phyloP scores from a whole-genome alignment of 2,113 vertebrate species.

The Eublepharis macularius region DNA sequence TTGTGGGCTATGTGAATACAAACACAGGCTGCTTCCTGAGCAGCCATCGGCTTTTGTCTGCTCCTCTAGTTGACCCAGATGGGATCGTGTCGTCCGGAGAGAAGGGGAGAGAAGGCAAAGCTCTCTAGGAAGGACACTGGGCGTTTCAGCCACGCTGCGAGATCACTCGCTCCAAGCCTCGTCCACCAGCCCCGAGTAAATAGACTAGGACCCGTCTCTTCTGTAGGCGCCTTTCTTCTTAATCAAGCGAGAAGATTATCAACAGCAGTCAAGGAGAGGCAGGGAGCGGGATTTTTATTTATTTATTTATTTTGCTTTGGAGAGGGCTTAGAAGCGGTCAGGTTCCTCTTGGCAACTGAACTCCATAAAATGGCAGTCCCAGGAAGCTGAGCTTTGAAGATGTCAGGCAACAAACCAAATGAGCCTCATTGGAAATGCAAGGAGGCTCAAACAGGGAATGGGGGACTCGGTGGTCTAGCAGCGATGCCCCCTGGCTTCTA shows the following conservation, averaged over 20 bases:
- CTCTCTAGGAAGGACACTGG: neutral
- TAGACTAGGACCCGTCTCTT: neutral
- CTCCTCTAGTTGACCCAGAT: neutral
- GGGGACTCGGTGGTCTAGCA: constrained; percentile 68
- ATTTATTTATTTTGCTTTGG: constrained; percentile 38
- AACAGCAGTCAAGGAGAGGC: neutral
- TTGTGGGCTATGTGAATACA: neutral
- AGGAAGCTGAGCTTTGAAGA: constrained; percentile 80
- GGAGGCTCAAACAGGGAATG: constrained; percentile 60
- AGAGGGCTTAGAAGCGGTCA: constrained; percentile 44
- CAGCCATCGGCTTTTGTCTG: neutral
- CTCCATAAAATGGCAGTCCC: constrained; percentile 72
- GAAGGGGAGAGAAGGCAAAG: neutral
- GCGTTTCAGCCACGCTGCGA: neutral
- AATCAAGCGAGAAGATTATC: neutral
- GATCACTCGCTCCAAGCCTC: neutral
- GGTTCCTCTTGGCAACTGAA: constrained; percentile 61
- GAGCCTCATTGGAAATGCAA: constrained; percentile 82
- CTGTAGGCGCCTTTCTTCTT: neutral
- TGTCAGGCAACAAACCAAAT: constrained; percentile 68
- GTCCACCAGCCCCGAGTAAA: neutral
- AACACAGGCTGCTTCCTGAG: neutral
- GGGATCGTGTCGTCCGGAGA: neutral
- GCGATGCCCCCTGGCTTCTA: constrained; percentile 58
- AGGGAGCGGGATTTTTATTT: neutral